Conservation (phyloP, 2,888 invertebrate species). For the Cataglyphis rosenhaueri region DNA sequence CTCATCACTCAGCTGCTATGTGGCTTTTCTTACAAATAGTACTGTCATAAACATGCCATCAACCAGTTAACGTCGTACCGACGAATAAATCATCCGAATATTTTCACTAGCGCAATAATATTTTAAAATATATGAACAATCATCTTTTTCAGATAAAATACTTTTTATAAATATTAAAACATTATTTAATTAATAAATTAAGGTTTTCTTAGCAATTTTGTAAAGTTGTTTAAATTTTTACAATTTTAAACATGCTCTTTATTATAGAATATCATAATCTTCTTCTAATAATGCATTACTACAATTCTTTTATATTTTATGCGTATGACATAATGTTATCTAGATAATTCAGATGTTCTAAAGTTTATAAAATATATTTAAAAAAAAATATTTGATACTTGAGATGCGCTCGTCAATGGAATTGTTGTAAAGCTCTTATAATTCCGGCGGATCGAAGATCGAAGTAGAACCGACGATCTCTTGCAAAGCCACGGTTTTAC, state of each 20-base stretch:
- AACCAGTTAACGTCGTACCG: not conserved
- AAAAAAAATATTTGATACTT: not conserved
- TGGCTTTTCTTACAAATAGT: constrained; percentile 52
- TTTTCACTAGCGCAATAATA: not conserved
- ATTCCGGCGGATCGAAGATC: constrained; percentile 55
- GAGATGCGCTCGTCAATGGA: constrained; percentile 14
- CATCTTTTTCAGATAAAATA: not conserved
- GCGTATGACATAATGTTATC: not conserved
- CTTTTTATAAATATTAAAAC: not conserved
- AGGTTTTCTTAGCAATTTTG: not conserved
- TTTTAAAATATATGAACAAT: not conserved
- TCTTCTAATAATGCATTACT: not conserved
- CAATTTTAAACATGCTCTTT: not conserved
- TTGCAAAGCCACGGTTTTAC: constrained; percentile 71
- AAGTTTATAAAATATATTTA: not conserved
- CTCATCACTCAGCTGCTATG: constrained; percentile 39
- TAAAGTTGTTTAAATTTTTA: not conserved
- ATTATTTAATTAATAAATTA: not conserved
- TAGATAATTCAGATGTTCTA: not conserved
- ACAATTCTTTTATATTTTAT: not conserved
- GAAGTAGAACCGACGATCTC: constrained; percentile 65
- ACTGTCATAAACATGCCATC: constrained; percentile 47
- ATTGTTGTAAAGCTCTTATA: constrained; percentile 45
- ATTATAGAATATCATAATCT: not conserved
- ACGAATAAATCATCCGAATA: not conserved